Conservation (phyloP, 2,113 vertebrate genomes). For the Procavia capensis region DNA sequence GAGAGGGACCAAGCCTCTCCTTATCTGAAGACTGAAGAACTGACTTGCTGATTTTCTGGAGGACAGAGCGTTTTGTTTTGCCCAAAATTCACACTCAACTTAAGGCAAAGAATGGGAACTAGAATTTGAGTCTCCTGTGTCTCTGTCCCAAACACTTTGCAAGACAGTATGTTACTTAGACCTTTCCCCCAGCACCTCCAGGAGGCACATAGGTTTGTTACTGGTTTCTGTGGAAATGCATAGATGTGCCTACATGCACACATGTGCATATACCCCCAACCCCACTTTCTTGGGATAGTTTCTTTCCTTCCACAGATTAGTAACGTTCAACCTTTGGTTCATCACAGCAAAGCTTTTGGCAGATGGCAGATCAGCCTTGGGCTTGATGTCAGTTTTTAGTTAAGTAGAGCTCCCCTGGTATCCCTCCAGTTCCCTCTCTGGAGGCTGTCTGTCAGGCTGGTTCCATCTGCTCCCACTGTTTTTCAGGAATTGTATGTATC, state of each 20-base stretch:
- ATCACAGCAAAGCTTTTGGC: slow-evolving; percentile 35
- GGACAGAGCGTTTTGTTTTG: not conserved
- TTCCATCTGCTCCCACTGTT: slow-evolving; percentile 64
- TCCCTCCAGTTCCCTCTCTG: not conserved
- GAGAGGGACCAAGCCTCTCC: rapidly evolving
- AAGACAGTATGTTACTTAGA: not conserved
- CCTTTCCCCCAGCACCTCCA: not conserved
- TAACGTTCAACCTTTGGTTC: slow-evolving; percentile 30
- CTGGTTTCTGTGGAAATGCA: not conserved
- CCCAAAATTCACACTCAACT: not conserved
- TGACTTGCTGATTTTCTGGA: not conserved
- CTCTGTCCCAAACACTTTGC: not conserved
- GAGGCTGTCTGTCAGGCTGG: slow-evolving; percentile 32
- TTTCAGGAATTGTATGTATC: slow-evolving; percentile 60
- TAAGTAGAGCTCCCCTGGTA: slow-evolving; percentile 47
- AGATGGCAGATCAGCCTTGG: slow-evolving; percentile 52
- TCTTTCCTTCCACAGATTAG: not conserved
- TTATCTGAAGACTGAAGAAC: not conserved
- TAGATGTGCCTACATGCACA: not conserved
- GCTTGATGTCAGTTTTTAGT: slow-evolving; percentile 48
- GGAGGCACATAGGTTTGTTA: rapidly evolving
- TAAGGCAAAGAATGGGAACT: not conserved
- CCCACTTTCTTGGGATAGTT: not conserved
- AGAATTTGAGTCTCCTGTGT: not conserved
- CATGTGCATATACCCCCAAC: not conserved